A percentile compares a stretch with the other conserved stretches of the same genome.
Conservation (phyloP, 2,797 vertebrate species). For the Numenius phaeopus region DNA sequence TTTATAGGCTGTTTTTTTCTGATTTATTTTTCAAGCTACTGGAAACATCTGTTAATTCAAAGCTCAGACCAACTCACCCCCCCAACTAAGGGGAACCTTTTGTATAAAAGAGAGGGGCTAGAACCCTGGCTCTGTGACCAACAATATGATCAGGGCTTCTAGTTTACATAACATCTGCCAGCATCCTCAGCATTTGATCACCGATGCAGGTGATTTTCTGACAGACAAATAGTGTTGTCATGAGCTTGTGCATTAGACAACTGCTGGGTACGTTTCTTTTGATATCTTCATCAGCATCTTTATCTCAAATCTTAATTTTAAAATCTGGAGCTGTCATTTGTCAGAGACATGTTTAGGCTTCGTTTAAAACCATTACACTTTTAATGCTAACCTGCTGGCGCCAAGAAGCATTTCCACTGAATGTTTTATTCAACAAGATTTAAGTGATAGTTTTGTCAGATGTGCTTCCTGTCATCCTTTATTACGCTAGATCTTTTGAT, state of each 20-base stretch:
- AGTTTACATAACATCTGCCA: background rate
- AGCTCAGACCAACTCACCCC: background rate
- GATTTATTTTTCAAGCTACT: background rate
- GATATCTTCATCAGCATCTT: background rate
- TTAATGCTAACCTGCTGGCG: background rate
- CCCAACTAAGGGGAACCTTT: background rate
- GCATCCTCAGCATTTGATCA: background rate
- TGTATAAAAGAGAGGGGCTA: background rate
- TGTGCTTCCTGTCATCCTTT: background rate
- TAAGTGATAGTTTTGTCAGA: conserved; percentile 5
- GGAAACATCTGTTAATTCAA: background rate
- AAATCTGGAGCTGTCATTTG: background rate
- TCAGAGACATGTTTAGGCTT: background rate
- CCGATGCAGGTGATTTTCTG: accelerated
- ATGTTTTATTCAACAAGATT: conserved; percentile 28
- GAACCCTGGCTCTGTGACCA: background rate
- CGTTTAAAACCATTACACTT: conserved; percentile 1
- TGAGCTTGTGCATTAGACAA: background rate
- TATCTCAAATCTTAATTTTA: background rate
- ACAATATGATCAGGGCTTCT: background rate
- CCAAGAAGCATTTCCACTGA: background rate
- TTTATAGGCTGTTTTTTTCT: background rate
- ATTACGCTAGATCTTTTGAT: background rate
- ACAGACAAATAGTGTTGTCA: background rate
- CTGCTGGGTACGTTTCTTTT: background rate